phyloP scores from a whole-genome alignment of 2,797 vertebrate species.

The Silurus aristotelis region DNA sequence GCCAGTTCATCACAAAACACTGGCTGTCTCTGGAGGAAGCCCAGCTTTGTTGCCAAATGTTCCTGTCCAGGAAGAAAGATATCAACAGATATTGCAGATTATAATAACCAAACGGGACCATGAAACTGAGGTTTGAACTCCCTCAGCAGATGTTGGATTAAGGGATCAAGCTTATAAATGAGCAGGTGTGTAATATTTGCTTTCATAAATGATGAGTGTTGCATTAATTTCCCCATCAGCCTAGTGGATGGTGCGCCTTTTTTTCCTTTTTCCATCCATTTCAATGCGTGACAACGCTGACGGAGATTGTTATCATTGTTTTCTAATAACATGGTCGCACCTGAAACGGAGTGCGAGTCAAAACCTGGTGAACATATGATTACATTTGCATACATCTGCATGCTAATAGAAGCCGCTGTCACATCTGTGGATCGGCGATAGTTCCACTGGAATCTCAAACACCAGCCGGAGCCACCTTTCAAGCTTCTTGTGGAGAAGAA shows the following conservation, averaged over 20 bases:
- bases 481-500: background rate
- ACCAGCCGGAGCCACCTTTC: background rate
- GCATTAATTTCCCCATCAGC: conserved; percentile 46
- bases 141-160: background rate
- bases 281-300: conserved; percentile 44
- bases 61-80: conserved; percentile 11
- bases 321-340: conserved; percentile 67
- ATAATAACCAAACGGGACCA: background rate
- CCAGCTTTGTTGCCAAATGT: conserved; percentile 9
- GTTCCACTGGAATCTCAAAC: conserved; percentile 13
- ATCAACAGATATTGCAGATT: conserved; percentile 6
- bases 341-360: conserved; percentile 55
- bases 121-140: conserved; percentile 16
- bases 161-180: conserved; percentile 19
- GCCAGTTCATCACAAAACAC: background rate
- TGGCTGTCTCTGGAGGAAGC: background rate
- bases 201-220: conserved; percentile 41
- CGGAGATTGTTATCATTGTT: conserved; percentile 62
- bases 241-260: conserved; percentile 23
- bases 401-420: conserved; percentile 65
- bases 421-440: conserved; percentile 55
- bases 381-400: conserved; percentile 73
- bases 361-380: conserved; percentile 54
- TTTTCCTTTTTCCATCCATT: conserved; percentile 17
- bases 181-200: conserved; percentile 45